phyloP scores from a whole-genome alignment of 2,113 vertebrate genomes.

The Natator depressus region DNA sequence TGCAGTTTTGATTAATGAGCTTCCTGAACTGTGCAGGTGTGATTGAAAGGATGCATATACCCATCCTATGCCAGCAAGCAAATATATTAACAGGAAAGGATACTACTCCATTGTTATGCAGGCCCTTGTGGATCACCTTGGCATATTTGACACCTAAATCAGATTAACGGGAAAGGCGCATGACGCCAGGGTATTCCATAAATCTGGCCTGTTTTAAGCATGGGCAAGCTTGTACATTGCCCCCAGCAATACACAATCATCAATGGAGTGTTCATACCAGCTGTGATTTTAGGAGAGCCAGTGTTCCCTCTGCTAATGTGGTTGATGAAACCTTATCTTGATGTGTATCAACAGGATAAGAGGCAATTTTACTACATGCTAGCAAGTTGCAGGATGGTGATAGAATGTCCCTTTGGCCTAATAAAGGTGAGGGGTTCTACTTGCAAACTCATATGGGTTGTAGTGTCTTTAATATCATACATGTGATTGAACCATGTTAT shows the following conservation, averaged over 20 bases:
- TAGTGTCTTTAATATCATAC: not conserved
- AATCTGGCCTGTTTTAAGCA: not conserved
- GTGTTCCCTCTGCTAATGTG: not conserved
- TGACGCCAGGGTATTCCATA: not conserved
- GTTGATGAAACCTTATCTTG: not conserved
- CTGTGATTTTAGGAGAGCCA: not conserved
- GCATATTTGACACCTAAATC: not conserved
- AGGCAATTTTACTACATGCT: not conserved
- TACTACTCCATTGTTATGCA: not conserved
- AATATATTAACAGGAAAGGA: not conserved
- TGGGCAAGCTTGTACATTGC: not conserved
- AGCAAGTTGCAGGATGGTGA: not conserved
- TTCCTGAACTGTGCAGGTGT: not conserved
- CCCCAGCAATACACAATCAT: not conserved
- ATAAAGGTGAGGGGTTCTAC: not conserved
- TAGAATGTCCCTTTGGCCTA: not conserved
- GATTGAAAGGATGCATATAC: not conserved
- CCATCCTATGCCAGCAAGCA: not conserved
- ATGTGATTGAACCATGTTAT: not conserved
- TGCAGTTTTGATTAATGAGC: rapidly evolving
- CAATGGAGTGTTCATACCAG: not conserved
- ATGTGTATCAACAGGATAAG: not conserved
- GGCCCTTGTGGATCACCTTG: not conserved
- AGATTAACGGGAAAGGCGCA: not conserved
- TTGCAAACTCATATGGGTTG: not conserved